Percentiles rank a stretch among this genome's conserved stretches.
Conservation (phyloP, 2,888 invertebrate genomes). For the Mimachlamys varia region DNA sequence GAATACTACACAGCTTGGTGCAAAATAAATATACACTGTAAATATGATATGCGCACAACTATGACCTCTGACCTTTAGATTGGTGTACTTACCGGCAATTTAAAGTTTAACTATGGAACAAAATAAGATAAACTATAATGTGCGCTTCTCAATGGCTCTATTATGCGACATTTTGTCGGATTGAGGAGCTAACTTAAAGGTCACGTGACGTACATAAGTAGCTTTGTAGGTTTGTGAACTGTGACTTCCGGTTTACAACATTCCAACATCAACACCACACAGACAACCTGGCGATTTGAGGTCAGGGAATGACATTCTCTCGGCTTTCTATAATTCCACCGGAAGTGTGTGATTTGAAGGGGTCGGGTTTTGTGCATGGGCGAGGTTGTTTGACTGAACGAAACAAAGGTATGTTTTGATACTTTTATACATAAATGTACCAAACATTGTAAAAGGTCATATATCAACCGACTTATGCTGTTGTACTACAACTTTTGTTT, state of each 20-base stretch:
- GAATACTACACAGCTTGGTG: not conserved
- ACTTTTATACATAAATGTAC: not conserved
- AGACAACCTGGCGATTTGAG: not conserved
- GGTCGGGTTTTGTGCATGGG: not conserved
- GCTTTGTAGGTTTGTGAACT: not conserved
- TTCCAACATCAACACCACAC: not conserved
- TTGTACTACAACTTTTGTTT: too few species aligned
- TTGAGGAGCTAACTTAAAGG: conserved; percentile 4
- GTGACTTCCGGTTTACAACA: conserved; percentile 13
- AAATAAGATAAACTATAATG: conserved; percentile 6
- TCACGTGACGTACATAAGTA: conserved; percentile 5
- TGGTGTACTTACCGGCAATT: conserved; percentile 9
- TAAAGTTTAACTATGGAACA: not conserved
- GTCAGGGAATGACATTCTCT: not conserved
- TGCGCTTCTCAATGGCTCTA: not conserved
- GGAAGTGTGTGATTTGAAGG: not conserved
- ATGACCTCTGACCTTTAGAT: conserved; percentile 17
- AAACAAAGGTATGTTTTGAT: not conserved
- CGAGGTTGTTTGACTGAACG: not conserved
- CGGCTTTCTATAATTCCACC: not conserved
- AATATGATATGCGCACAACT: not conserved
- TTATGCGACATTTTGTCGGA: conserved; percentile 16
- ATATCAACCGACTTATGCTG: too few species aligned
- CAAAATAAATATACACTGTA: not conserved
- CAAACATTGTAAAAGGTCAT: not conserved